Base-by-base conservation (phyloP, 1,140 invertebrate species). In the Drosophila equinoxialis region DNA sequence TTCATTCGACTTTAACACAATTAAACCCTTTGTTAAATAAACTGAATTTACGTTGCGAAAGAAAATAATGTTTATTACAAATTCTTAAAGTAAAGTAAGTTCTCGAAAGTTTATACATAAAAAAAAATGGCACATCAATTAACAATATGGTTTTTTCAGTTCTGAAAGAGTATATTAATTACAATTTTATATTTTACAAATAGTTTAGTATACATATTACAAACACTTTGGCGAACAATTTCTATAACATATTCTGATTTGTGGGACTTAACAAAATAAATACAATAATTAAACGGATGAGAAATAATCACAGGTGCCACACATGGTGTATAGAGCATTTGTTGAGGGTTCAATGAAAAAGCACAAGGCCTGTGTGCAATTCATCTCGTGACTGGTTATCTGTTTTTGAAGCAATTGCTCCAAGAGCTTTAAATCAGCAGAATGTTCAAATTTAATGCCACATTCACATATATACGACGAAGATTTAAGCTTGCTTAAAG, bases 231-330 rank as follows among this genome's bases (percentile, higher is more conserved):
- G 7, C 6, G 6, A 23, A 6, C 3, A 23, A 11, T 11, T 11
- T 23, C 7, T 11, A 7, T 51, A 37, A 10, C 35, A 37, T 3
- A 23, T 51, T 51, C 8, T 3, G 8, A 17, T 10, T 8, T n/a
- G 14, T 26, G 13, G 48, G 42, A 58, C 0, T 20, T 1, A 7
- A 26, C 11, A 1, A 14, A 54, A 14, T 0, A 30, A 30, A 30
- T 1, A 30, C 2, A 8, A 6, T 7, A 14, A 7, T 74, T 64
- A 91, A 39, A 91, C 58, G 0, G 83, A 78, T n/a, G 81, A 79
- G 54, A 86, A 87, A 63, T 82, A 91, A 62, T 91, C 90, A 68
- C 90, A 91, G 61, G 70, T 77, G 20, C 90, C 90, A 13, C 90
- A 91, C 58, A 91, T 90, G n/a, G 68, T 79, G 23, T 81, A 83